Conservation (phyloP, 2,113 vertebrate genomes). For the Chlamydotis undulata region DNA sequence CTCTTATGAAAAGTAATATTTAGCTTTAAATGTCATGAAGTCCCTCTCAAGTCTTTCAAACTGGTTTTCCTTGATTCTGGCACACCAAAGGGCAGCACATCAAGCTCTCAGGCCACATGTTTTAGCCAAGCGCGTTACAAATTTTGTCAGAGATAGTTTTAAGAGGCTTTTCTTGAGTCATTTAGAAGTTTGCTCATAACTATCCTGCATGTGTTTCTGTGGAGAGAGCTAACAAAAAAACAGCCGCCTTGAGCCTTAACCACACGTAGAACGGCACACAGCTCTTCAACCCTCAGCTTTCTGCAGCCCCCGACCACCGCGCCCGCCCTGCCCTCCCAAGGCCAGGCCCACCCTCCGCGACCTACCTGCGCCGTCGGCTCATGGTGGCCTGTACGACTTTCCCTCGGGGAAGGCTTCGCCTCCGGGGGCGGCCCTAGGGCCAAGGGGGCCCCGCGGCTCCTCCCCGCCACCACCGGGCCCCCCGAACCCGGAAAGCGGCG, state of each 20-base stretch:
- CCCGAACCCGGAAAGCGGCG: background rate
- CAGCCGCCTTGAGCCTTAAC: background rate
- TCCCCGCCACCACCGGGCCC: background rate
- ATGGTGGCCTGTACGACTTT: background rate
- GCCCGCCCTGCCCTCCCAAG: too few species aligned
- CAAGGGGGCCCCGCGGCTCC: background rate
- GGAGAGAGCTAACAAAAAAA: background rate
- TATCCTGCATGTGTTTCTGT: rapidly evolving
- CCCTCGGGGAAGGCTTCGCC: rapidly evolving
- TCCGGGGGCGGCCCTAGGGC: rapidly evolving
- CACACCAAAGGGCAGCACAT: background rate
- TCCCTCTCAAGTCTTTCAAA: background rate
- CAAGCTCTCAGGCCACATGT: rapidly evolving
- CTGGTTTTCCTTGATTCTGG: background rate
- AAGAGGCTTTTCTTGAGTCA: background rate
- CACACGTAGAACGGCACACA: rapidly evolving
- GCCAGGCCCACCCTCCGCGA: rapidly evolving
- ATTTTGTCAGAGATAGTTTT: background rate
- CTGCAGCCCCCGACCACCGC: rapidly evolving
- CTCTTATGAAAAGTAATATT: background rate
- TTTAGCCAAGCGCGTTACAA: background rate
- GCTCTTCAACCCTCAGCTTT: rapidly evolving
- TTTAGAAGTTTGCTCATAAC: background rate
- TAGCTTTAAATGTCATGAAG: background rate
- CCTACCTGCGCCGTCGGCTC: slow-evolving; percentile 41